Evolutionary conservation across 2,797 vertebrate genomes (phyloP).

Genomic region (Varecia variegata): DNA sequence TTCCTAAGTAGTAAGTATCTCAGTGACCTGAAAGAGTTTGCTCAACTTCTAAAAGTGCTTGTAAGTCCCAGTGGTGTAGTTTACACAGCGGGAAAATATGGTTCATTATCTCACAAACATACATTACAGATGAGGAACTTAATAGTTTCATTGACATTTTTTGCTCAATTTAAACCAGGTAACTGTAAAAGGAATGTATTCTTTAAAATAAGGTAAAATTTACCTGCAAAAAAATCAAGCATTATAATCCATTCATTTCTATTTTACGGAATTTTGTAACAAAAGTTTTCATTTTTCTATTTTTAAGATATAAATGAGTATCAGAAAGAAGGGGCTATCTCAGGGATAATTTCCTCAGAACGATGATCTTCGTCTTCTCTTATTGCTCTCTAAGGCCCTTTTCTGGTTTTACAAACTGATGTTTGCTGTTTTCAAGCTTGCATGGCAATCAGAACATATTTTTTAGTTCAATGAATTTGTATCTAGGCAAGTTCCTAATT

Average conservation of each 20-base stretch:
- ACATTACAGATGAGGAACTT: constrained; percentile 42
- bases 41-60: constrained; percentile 25
- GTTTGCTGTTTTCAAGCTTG: constrained; percentile 54
- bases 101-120: constrained; percentile 64
- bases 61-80: not conserved
- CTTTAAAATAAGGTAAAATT: constrained; percentile 31
- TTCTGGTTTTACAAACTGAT: constrained; percentile 30
- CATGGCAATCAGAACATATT: constrained; percentile 50
- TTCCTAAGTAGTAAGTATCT: constrained; percentile 63
- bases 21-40: constrained; percentile 53
- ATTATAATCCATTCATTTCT: not conserved
- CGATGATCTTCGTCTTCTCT: constrained; percentile 23
- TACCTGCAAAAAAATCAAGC: not conserved
- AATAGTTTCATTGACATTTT: not conserved
- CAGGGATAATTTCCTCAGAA: constrained; percentile 16
- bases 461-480: constrained; percentile 60
- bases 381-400: constrained; percentile 18
- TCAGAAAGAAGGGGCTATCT: not conserved
- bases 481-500: constrained; percentile 57
- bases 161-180: constrained; percentile 30
- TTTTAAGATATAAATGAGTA: constrained; percentile 13
- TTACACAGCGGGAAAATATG: constrained; percentile 53
- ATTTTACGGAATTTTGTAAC: not conserved
- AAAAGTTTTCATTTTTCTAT: not conserved
- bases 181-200: not conserved